These are phyloP conservation scores for Ameiurus melas DNA, from an alignment of 2,113 vertebrate genomes.

Conservation along the genomic window DNA sequence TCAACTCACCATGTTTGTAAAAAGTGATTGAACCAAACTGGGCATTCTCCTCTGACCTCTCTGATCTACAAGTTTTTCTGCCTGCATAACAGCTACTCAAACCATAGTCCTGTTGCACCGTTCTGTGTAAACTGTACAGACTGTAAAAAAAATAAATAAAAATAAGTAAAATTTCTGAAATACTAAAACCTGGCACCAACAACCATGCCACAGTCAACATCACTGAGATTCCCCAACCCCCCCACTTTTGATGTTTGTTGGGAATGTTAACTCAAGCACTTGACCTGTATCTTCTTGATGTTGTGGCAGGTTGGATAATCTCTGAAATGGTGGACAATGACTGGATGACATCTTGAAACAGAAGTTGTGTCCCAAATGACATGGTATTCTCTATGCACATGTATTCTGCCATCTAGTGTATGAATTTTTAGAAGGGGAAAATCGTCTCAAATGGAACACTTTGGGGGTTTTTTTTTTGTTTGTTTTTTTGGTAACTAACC, in stretches of 20 bases:
- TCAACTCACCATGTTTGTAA: background rate
- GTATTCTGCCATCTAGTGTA: too few relatives aligned
- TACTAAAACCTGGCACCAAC: background rate
- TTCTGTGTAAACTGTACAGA: background rate
- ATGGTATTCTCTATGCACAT: too few relatives aligned
- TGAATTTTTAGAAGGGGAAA: too few relatives aligned
- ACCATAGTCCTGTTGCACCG: background rate
- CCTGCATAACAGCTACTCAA: background rate
- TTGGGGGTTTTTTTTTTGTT: too few relatives aligned
- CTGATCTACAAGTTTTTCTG: background rate
- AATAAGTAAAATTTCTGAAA: background rate
- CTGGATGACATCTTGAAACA: background rate
- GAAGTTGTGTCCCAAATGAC: too few relatives aligned
- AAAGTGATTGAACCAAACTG: background rate
- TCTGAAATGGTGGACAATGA: background rate
- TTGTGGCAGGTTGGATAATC: background rate
- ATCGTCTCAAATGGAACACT: too few relatives aligned
- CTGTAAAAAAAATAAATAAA: too few relatives aligned
- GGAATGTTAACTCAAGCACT: background rate
- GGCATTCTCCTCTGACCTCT: background rate
- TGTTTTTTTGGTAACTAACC: too few relatives aligned
- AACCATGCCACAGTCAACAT: background rate
- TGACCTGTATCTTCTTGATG: background rate
- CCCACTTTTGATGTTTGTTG: background rate
- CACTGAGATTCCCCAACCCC: background rate